Percentiles rank a stretch among this genome's conserved stretches.
Evolutionary conservation across 1,140 invertebrate species (phyloP).

Genomic region (Sarcophaga bullata): DNA sequence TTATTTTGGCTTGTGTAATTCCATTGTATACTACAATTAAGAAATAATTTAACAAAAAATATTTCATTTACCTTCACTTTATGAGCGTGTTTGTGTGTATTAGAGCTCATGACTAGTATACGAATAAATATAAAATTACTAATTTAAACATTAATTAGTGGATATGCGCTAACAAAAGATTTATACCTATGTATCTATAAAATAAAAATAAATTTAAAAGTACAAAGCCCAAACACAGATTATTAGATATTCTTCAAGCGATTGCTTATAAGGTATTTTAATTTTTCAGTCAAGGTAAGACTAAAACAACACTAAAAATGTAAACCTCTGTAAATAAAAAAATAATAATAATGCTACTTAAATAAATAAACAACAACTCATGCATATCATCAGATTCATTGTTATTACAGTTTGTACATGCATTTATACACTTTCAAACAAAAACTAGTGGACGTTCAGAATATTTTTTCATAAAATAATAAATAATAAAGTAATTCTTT

Average conservation of each 20-base stretch:
- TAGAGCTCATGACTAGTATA: neutral
- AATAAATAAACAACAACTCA: constrained; percentile 21
- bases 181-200: neutral
- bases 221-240: neutral
- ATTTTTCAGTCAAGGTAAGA: constrained; percentile 23
- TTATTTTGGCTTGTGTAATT: no score
- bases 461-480: no score
- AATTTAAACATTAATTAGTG: constrained; percentile 22
- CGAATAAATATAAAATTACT: neutral
- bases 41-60: constrained; percentile 3
- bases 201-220: neutral
- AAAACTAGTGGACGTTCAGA: no score
- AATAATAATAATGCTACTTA: neutral
- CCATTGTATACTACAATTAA: neutral
- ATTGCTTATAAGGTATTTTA: constrained; percentile 10
- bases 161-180: constrained; percentile 19
- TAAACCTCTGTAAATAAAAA: neutral
- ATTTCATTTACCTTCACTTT: constrained; percentile 13
- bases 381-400: constrained; percentile 16
- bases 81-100: neutral
- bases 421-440: no score
- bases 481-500: no score
- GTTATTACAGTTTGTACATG: neutral
- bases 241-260: neutral
- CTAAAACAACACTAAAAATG: constrained; percentile 5